Base-by-base conservation (phyloP, 2,797 vertebrate species). In the Phalloptychus januarius region DNA sequence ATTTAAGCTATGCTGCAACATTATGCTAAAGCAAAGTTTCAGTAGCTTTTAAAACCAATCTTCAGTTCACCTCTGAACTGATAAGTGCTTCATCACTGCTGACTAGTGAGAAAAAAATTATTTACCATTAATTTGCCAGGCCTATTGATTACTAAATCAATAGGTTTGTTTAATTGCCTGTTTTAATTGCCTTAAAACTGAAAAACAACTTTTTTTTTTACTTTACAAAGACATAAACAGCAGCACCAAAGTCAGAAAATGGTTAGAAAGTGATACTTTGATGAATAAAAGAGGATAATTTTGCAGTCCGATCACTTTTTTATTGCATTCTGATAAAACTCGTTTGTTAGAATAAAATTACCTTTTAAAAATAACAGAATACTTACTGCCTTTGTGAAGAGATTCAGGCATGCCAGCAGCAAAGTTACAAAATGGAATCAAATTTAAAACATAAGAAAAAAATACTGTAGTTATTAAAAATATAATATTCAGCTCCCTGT, bases 1-100 rank as follows among this genome's bases (percentile, higher is more conserved):
- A 5, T 88, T 90, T 87, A 85, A 92, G 90, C 92, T 86, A 91
- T 86, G 82, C 77, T 80, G 48, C 54, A 79, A 72, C 69, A 76
- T 82, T 54, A 46, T 73, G 25, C 58, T 38, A 23, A 58, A 72
- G 28, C 33, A 31, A 40, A 74, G 31, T 81, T 69, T 79, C n/a
- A 16, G 15, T 18, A 48, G 46, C 16, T 48, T 20, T 2, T 48
- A 48, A 48, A 48, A 48, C 12, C n/a, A 56, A 4, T 11, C n/a
- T 13, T 4, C 54, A 56, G 25, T 56, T 56, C 54, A 56, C n/a
- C n/a, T 56, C 5, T 69, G 36, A 11, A 23, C 48, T 50, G 48
- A 23, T 23, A 50, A 23, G 48, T 50, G 6, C 20, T 50, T 18
- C 20, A 23, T 50, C 48, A 23, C 48, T 23, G 48, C 48, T 50